Evolutionary conservation across 2,113 vertebrate species (phyloP), one percentile per base, ranked within the genome.

Genomic region (Micromys minutus): DNA sequence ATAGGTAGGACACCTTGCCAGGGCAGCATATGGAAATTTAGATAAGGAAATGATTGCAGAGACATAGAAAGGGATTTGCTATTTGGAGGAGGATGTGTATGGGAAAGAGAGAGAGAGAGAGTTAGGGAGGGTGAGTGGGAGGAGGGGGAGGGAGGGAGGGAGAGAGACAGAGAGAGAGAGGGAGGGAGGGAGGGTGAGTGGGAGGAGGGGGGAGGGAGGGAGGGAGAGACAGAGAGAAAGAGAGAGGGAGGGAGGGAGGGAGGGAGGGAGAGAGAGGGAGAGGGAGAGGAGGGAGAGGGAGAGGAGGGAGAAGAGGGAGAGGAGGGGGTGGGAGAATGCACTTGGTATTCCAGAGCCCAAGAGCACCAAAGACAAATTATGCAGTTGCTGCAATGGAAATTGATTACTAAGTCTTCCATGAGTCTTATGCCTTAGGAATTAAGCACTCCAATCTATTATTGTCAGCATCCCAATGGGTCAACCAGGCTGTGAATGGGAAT

Each of bases 361-460:
- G 97, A 97, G 98, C 94, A 91, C 97, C 97, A 97, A 98, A 98
- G 98, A 98, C 94, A 97, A 98, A 98, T 98, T 98, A 98, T 98
- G 96, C 97, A 98, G 98, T 98, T 67, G 29, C 97, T 97, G 97
- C 90, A 97, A 98, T 98, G 98, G 98, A 98, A 99, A 99, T 98
- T 98, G 98, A 99, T 99, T 98, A 98, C 97, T 97, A 98, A 98
- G 97, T 94, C 97, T 98, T 98, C 97, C 81, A 97, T 98, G 98
- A 98, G 97, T 98, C 98, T 98, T 98, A 98, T 98, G 98, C 98
- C 97, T 98, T 96, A 97, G 98, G 98, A 98, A 98, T 98, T 98
- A 98, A 98, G 98, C 98, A 97, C 98, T 98, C 98, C 98, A 98
- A 98, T 98, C 98, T 98, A 97, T 98, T 98, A 98, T 98, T 98